These are phyloP conservation scores for Loripinus fragilis DNA, from an alignment of 2,888 invertebrate species.

Conservation along the genomic window DNA sequence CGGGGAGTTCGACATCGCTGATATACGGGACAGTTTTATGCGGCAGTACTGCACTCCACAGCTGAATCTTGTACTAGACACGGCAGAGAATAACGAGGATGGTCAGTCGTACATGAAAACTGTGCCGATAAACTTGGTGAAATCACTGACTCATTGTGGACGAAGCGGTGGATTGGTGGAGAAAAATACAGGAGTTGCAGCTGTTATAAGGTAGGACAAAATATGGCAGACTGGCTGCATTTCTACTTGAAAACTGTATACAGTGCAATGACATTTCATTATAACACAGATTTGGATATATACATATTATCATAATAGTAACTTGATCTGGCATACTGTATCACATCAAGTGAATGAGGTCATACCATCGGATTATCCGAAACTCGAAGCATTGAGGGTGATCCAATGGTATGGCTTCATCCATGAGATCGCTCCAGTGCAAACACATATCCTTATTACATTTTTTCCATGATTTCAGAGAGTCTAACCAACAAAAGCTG, in stretches of 20 bases:
- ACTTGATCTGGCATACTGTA: too few species aligned
- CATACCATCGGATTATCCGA: too few species aligned
- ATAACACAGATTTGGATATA: too few species aligned
- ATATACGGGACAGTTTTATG: constrained; percentile 99
- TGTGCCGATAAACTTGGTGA: constrained; percentile 70
- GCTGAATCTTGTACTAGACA: constrained; percentile 74
- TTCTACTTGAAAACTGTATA: too few species aligned
- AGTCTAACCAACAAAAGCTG: constrained; percentile 96
- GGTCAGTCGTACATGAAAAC: constrained; percentile 66
- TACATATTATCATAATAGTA: too few species aligned
- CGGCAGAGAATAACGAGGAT: constrained; percentile 67
- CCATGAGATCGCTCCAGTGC: too few species aligned
- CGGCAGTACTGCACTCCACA: constrained; percentile 89
- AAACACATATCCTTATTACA: too few species aligned
- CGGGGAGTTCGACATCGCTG: constrained; percentile 86
- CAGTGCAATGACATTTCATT: too few species aligned
- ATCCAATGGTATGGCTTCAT: too few species aligned
- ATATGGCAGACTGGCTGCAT: too few species aligned
- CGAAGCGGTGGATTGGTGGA: constrained; percentile 83
- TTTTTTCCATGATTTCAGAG: constrained; percentile 83
- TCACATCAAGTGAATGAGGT: too few species aligned
- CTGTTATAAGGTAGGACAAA: constrained; percentile 96
- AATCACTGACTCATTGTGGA: constrained; percentile 64
- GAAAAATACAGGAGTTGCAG: constrained; percentile 90
- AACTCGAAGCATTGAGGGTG: too few species aligned